Percentiles rank a stretch among this genome's conserved stretches.
Evolutionary conservation across 2,888 invertebrate species (phyloP).

Genomic region (Strigamia crassipes): DNA sequence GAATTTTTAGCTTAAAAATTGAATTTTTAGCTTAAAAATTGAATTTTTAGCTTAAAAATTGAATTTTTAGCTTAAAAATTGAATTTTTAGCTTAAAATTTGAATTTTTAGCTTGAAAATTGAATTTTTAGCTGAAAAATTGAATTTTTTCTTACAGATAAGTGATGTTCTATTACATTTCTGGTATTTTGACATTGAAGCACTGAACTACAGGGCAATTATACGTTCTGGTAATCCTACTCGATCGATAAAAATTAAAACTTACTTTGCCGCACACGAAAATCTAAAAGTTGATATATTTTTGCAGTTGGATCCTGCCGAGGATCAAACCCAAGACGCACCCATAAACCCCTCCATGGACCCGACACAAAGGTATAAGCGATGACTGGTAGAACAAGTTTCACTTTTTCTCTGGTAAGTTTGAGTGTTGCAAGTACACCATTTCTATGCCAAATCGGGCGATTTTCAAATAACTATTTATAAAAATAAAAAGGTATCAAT

Average conservation of each 20-base stretch:
- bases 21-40: too few relatives aligned
- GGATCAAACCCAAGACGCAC: slow-evolving; percentile 91
- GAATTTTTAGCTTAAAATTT: too few relatives aligned
- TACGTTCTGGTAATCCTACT: too few relatives aligned
- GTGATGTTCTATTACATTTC: too few relatives aligned
- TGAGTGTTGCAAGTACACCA: slow-evolving; percentile 65
- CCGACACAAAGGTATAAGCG: slow-evolving; percentile 82
- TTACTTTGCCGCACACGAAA: slow-evolving; percentile 63
- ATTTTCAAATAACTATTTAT: slow-evolving; percentile 73
- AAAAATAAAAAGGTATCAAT: slow-evolving; percentile 49
- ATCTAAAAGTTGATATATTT: slow-evolving; percentile 87
- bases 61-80: too few relatives aligned
- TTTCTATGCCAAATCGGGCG: slow-evolving; percentile 88
- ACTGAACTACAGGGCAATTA: too few relatives aligned
- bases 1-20: too few relatives aligned
- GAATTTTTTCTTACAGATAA: too few relatives aligned
- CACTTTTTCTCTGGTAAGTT: slow-evolving; percentile 58
- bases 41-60: too few relatives aligned
- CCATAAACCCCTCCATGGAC: slow-evolving; percentile 94
- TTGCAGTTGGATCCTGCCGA: slow-evolving; percentile 73
- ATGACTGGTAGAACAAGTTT: slow-evolving; percentile 80
- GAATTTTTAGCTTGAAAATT: too few relatives aligned
- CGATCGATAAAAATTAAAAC: background rate
- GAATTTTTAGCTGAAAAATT: too few relatives aligned
- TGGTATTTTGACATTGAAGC: too few relatives aligned